Percentiles rank a stretch among this genome's conserved stretches.
phyloP scores from a whole-genome alignment of 1,140 invertebrate genomes.

The Sitobion miscanthi region DNA sequence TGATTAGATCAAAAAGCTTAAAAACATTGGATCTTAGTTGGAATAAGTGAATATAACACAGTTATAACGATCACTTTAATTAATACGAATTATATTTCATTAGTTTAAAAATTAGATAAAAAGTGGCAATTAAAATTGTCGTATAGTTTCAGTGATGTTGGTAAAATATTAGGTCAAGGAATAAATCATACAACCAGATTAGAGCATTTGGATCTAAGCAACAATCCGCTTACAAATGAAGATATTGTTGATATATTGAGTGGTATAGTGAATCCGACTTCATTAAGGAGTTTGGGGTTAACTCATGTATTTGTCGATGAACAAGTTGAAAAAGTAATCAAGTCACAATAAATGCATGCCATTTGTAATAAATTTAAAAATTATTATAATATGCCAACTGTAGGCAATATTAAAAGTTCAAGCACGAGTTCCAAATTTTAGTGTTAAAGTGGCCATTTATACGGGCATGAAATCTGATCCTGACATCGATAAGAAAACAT shows the following conservation, averaged over 20 bases:
- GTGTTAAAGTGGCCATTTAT: background rate
- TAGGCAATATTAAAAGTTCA: slow-evolving; percentile 3
- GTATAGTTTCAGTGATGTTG: slow-evolving; percentile 8
- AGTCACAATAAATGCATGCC: too few species aligned
- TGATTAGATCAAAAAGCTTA: background rate
- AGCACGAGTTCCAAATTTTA: background rate
- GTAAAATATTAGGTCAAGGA: slow-evolving; percentile 34
- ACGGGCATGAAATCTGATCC: background rate
- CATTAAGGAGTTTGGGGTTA: background rate
- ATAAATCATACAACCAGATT: background rate
- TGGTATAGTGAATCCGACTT: background rate
- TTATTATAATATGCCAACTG: background rate
- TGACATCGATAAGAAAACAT: background rate
- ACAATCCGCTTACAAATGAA: slow-evolving; percentile 18
- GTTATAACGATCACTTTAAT: background rate
- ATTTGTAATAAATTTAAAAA: background rate
- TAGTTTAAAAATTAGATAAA: background rate
- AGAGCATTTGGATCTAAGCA: slow-evolving; percentile 10
- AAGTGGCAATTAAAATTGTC: background rate
- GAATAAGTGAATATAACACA: slow-evolving; percentile 38
- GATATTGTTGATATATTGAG: slow-evolving; percentile 30
- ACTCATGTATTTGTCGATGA: slow-evolving; percentile 19
- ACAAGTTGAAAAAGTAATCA: background rate
- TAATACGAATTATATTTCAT: background rate
- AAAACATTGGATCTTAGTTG: slow-evolving; percentile 39